These are phyloP conservation scores for Ametastegia equiseti DNA, from an alignment of 2,888 invertebrate species.

Conservation along the genomic window DNA sequence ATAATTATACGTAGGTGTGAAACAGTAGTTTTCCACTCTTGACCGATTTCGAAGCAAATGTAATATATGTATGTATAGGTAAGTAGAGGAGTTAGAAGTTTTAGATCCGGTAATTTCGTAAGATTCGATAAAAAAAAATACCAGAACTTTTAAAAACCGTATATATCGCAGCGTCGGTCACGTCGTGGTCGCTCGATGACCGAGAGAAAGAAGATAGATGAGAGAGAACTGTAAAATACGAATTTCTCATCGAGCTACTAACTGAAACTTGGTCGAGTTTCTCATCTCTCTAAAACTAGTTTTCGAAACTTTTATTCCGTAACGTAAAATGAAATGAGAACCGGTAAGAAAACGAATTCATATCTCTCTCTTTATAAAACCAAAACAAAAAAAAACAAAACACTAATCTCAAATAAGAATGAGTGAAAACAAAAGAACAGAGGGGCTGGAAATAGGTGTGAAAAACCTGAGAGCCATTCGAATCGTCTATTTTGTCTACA, in stretches of 20 bases:
- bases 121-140: background rate
- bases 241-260: background rate
- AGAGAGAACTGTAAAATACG: no score
- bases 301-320: background rate
- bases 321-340: background rate
- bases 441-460: background rate
- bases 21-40: background rate
- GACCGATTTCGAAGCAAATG: background rate
- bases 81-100: background rate
- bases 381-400: no score
- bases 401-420: no score
- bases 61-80: no score
- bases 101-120: background rate
- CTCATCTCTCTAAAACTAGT: background rate
- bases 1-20: background rate
- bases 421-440: no score
- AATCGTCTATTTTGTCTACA: background rate
- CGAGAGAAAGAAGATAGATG: no score
- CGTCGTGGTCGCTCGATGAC: no score
- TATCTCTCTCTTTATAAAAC: no score
- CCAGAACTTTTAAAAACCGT: background rate
- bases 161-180: no score
- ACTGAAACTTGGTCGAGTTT: conserved; percentile 6
- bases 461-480: no score
- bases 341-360: no score